Evolutionary conservation across 1,140 invertebrate species (phyloP).

Genomic region (Diuraphis noxia): DNA sequence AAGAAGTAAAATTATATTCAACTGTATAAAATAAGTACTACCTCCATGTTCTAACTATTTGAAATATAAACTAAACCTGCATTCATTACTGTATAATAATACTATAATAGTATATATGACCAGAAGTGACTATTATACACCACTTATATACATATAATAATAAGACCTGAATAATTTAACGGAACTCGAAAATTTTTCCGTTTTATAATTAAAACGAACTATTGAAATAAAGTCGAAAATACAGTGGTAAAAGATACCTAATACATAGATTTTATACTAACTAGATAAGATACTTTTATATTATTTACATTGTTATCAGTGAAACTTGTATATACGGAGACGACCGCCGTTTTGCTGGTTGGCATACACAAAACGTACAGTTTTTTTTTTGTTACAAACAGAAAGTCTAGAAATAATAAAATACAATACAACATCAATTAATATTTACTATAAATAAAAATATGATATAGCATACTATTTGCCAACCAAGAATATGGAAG

Average conservation of each 20-base stretch:
- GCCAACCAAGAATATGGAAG: too few relatives aligned
- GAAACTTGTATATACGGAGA: too few relatives aligned
- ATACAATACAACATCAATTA: too few relatives aligned
- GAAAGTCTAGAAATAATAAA: too few relatives aligned
- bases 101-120: not conserved
- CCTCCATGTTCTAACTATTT: not conserved
- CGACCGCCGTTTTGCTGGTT: too few relatives aligned
- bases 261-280: too few relatives aligned
- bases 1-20: not conserved
- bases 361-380: too few relatives aligned
- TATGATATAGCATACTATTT: too few relatives aligned
- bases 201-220: conserved; percentile 7
- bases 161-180: not conserved
- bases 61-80: not conserved
- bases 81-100: not conserved
- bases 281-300: too few relatives aligned
- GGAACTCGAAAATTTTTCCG: not conserved
- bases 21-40: not conserved
- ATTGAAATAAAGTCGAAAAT: not conserved
- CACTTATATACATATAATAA: not conserved
- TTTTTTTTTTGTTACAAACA: too few relatives aligned
- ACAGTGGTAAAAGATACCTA: not conserved
- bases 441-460: too few relatives aligned
- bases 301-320: too few relatives aligned
- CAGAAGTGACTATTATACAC: not conserved